Conservation (phyloP, 23 tunicate genomes). For the Diplosoma virens region DNA sequence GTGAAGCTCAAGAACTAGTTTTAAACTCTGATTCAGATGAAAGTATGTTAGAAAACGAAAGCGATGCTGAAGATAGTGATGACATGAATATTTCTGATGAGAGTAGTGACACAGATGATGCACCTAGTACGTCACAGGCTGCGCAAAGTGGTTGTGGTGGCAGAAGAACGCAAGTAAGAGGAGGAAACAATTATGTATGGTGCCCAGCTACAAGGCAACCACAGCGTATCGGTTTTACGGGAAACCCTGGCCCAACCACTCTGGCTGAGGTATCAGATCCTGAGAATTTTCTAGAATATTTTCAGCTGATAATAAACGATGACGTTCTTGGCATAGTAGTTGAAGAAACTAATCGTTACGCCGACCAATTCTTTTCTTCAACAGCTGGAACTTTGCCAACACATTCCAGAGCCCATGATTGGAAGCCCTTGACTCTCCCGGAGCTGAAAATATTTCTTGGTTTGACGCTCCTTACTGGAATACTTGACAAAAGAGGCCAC, state of each 20-base stretch:
- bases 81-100: not conserved
- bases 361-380: slow-evolving; percentile 18
- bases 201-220: slow-evolving; percentile 30
- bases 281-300: slow-evolving; percentile 11
- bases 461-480: not conserved
- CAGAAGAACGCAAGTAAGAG: slow-evolving; percentile 18
- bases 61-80: not conserved
- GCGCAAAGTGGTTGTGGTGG: not conserved
- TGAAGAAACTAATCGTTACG: slow-evolving; percentile 16
- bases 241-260: slow-evolving; percentile 19
- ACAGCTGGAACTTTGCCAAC: slow-evolving; percentile 20
- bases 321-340: slow-evolving; percentile 6
- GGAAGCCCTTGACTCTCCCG: not conserved
- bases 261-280: slow-evolving; percentile 2
- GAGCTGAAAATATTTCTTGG: slow-evolving; percentile 14
- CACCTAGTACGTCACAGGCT: slow-evolving; percentile 27
- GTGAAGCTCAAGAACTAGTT: not conserved
- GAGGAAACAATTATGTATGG: slow-evolving; percentile 24
- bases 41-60: slow-evolving; percentile 2
- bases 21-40: not conserved
- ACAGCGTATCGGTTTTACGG: not conserved
- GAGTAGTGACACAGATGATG: slow-evolving; percentile 26
- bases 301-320: slow-evolving; percentile 20
- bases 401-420: slow-evolving; percentile 1
- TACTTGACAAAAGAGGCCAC: slow-evolving; percentile 6